Evolutionary conservation across 2,888 invertebrate species (phyloP).

Genomic region (Onchidella celtica): DNA sequence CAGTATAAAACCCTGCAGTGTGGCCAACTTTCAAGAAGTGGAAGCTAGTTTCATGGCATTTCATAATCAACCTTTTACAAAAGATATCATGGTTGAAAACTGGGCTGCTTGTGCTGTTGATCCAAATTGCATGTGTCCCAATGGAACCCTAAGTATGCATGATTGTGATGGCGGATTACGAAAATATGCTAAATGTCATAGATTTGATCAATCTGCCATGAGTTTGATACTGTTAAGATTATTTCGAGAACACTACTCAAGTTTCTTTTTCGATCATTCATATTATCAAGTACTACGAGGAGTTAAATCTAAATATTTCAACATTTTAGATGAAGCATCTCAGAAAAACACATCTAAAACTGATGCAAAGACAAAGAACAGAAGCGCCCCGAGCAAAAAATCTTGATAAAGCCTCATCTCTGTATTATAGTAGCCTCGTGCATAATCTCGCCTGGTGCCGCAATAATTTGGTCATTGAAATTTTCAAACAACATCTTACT

Average conservation of each 20-base stretch:
- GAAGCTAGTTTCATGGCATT: slow-evolving; percentile 31
- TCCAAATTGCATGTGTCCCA: slow-evolving; percentile 31
- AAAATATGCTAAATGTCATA: slow-evolving; percentile 36
- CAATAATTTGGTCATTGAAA: too few relatives aligned
- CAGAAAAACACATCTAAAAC: too few relatives aligned
- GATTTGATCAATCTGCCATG: slow-evolving; percentile 42
- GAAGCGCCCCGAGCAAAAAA: too few relatives aligned
- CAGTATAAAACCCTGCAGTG: slow-evolving; percentile 10
- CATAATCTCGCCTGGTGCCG: too few relatives aligned
- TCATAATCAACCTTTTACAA: slow-evolving; percentile 26
- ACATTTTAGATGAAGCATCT: too few relatives aligned
- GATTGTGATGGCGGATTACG: not conserved
- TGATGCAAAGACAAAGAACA: too few relatives aligned
- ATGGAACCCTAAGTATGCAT: not conserved
- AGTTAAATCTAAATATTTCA: slow-evolving; percentile 8
- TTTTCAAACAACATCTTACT: too few relatives aligned
- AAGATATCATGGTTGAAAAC: slow-evolving; percentile 5
- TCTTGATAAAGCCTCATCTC: too few relatives aligned
- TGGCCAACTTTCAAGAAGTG: not conserved
- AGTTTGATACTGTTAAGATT: slow-evolving; percentile 32
- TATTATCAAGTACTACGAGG: not conserved
- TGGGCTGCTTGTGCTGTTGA: slow-evolving; percentile 42
- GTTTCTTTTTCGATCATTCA: not conserved
- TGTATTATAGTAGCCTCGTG: too few relatives aligned
- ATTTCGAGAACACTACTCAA: slow-evolving; percentile 29